phyloP scores from a whole-genome alignment of 2,888 invertebrate species.

The Monopis laevigella region DNA sequence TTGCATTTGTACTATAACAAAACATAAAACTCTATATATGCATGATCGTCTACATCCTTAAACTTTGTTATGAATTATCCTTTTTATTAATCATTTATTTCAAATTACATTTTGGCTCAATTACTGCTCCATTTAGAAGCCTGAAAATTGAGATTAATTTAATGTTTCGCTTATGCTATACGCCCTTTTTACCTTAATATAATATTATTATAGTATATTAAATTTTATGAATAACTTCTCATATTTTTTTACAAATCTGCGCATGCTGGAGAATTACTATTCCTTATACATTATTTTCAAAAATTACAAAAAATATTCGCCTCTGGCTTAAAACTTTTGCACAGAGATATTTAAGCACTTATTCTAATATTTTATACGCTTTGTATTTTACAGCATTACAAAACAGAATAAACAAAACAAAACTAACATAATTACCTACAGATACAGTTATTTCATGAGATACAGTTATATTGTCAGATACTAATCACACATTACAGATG shows the following conservation, averaged over 20 bases:
- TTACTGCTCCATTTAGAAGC: constrained; percentile 46
- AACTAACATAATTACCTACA: constrained; percentile 2
- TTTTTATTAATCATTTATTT: constrained; percentile 21
- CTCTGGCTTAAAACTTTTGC: constrained; percentile 55
- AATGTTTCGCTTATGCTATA: constrained; percentile 40
- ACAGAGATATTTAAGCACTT: constrained; percentile 38
- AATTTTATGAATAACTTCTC: constrained; percentile 1
- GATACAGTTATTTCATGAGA: constrained; percentile 47
- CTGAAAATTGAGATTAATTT: constrained; percentile 28
- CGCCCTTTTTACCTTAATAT: constrained; percentile 37
- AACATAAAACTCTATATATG: background rate
- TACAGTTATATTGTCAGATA: constrained; percentile 18
- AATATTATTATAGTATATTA: constrained; percentile 1
- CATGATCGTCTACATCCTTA: background rate
- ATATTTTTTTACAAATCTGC: constrained; percentile 32
- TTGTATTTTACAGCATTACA: constrained; percentile 41
- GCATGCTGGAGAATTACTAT: constrained; percentile 40
- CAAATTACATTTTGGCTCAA: constrained; percentile 61
- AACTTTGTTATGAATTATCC: background rate
- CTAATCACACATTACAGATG: background rate
- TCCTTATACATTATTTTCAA: too few species aligned
- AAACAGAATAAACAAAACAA: constrained; percentile 2
- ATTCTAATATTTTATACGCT: constrained; percentile 33
- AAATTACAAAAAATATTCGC: constrained; percentile 23
- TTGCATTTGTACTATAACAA: constrained; percentile 2